A percentile compares a stretch with the other conserved stretches of the same genome.
Evolutionary conservation across 2,797 vertebrate species (phyloP).

Genomic region (Anas flavirostris): DNA sequence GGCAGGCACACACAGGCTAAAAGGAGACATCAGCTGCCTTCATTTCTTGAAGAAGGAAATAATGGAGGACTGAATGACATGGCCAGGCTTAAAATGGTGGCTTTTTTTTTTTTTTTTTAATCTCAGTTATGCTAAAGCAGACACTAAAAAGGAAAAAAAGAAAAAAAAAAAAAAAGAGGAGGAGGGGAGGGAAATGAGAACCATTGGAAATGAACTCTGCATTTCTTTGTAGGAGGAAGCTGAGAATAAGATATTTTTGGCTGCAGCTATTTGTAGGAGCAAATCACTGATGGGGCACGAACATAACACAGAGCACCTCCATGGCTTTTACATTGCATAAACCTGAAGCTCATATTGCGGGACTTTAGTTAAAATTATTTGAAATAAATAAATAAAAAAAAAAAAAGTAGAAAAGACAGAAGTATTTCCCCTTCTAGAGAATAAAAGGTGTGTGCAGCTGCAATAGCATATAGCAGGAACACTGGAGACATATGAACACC

Average conservation of each 20-base stretch:
- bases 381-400: background rate
- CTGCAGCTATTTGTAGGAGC: conserved; percentile 47
- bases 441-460: background rate
- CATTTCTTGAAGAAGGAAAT: background rate
- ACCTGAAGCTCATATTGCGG: background rate
- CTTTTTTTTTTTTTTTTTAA: background rate
- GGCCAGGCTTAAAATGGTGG: background rate
- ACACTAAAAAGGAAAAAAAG: background rate
- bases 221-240: background rate
- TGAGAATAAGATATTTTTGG: conserved; percentile 45
- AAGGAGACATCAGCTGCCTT: background rate
- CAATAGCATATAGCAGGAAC: background rate
- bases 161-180: background rate
- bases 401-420: background rate
- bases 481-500: background rate
- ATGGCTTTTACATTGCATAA: background rate
- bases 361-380: background rate
- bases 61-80: background rate
- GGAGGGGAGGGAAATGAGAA: background rate
- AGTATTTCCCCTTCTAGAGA: background rate
- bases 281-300: background rate
- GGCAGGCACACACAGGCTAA: conserved; percentile 22
- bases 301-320: background rate
- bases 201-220: background rate
- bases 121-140: background rate